Conservation (phyloP, 1,140 invertebrate genomes). For the Gryon sp. region DNA sequence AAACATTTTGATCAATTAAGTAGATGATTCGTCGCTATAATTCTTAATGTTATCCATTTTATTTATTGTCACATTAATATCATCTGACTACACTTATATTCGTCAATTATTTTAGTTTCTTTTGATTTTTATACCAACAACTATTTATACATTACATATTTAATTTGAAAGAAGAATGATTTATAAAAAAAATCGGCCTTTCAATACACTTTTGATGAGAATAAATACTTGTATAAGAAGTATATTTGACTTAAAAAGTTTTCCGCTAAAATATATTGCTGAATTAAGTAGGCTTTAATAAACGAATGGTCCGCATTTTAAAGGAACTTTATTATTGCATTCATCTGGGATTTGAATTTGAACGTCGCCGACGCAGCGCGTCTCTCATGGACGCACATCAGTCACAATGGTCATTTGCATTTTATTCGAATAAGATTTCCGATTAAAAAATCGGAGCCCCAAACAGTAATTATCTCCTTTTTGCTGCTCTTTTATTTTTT, state of each 20-base stretch:
- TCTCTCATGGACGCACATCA: slow-evolving; percentile 18
- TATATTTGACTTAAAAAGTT: too few relatives aligned
- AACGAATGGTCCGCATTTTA: too few relatives aligned
- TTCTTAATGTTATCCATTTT: slow-evolving; percentile 32
- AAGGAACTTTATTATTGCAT: too few relatives aligned
- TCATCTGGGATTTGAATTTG: slow-evolving; percentile 20
- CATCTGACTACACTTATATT: slow-evolving; percentile 8
- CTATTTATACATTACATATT: too few relatives aligned
- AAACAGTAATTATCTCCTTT: slow-evolving; percentile 34
- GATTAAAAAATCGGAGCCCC: slow-evolving; percentile 29
- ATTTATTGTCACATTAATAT: too few relatives aligned
- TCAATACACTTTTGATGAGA: too few relatives aligned
- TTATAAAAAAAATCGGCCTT: too few relatives aligned
- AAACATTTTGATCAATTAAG: slow-evolving; percentile 60
- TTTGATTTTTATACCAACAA: too few relatives aligned
- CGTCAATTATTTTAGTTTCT: slow-evolving; percentile 1
- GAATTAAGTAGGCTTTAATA: too few relatives aligned
- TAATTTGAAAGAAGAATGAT: too few relatives aligned
- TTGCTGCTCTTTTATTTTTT: slow-evolving; percentile 15
- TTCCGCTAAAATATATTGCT: too few relatives aligned
- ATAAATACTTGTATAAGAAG: too few relatives aligned
- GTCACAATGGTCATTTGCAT: slow-evolving; percentile 36
- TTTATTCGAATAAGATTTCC: slow-evolving; percentile 47
- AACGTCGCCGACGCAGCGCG: slow-evolving; percentile 3
- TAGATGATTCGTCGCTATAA: slow-evolving; percentile 42